Percentiles rank a stretch among this genome's conserved stretches.
These are phyloP conservation scores for Drosophila pallidifrons DNA, from an alignment of 1,140 invertebrate species.

Conservation along the genomic window DNA sequence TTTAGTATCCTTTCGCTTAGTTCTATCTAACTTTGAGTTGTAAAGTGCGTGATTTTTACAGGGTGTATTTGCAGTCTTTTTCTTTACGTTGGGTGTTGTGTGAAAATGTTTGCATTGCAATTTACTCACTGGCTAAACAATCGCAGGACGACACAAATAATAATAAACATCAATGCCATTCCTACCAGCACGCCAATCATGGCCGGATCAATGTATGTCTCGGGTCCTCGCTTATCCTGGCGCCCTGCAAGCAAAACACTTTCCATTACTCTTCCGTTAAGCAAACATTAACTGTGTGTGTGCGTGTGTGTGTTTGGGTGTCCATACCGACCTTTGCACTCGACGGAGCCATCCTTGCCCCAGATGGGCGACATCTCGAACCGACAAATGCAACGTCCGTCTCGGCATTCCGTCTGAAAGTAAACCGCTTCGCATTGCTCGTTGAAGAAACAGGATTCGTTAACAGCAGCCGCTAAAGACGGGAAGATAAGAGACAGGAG, in stretches of 20 bases:
- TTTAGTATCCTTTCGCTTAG: neutral
- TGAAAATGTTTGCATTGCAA: constrained; percentile 78
- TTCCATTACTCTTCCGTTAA: constrained; percentile 42
- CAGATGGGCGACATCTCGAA: constrained; percentile 90
- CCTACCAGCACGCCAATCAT: constrained; percentile 96
- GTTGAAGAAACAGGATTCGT: constrained; percentile 92
- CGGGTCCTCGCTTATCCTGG: constrained; percentile 75
- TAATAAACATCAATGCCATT: constrained; percentile 97
- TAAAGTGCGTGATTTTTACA: constrained; percentile 18
- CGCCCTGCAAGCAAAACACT: constrained; percentile 67
- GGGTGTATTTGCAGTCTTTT: constrained; percentile 15
- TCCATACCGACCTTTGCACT: constrained; percentile 89
- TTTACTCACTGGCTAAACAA: constrained; percentile 95
- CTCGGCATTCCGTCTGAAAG: constrained; percentile 91
- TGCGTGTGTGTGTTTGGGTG: neutral
- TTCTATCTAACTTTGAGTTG: neutral
- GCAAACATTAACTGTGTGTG: constrained; percentile 12
- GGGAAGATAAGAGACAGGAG: constrained; percentile 64
- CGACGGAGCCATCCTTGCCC: constrained; percentile 88
- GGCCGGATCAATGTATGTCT: constrained; percentile 91
- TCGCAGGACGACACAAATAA: constrained; percentile 96
- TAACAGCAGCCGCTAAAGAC: constrained; percentile 89
- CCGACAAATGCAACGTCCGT: constrained; percentile 90
- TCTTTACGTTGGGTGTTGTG: constrained; percentile 11
- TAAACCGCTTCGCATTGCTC: constrained; percentile 91